phyloP scores from a whole-genome alignment of 2,113 vertebrate genomes.

The Cyprinodon brontotheroides region DNA sequence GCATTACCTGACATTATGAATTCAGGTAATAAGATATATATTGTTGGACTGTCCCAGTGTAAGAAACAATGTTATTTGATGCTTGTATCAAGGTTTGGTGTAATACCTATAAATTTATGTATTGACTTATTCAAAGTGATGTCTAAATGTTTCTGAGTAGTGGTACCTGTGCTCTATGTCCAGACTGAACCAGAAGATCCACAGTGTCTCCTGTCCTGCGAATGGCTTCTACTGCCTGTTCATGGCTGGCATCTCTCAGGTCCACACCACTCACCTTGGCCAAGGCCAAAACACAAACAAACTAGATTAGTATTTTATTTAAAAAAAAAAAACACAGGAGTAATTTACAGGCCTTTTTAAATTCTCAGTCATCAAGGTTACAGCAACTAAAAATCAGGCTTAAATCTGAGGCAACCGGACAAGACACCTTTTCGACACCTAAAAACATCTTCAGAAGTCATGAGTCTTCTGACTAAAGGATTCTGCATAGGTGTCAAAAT shows the following conservation, averaged over 20 bases:
- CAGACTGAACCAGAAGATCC: conserved; percentile 91
- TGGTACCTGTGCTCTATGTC: conserved; percentile 87
- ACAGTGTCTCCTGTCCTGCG: conserved; percentile 91
- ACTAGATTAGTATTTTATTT: too few species aligned
- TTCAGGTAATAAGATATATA: conserved; percentile 17
- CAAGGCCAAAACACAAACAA: neutral
- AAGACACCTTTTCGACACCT: too few species aligned
- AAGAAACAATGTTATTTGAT: neutral
- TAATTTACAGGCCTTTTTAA: too few species aligned
- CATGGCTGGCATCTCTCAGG: conserved; percentile 93
- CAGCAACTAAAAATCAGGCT: too few species aligned
- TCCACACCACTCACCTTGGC: conserved; percentile 92
- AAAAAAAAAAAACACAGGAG: too few species aligned
- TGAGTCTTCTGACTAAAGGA: too few species aligned
- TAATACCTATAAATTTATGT: neutral
- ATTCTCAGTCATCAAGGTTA: too few species aligned
- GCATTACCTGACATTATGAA: conserved; percentile 20
- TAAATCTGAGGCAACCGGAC: too few species aligned
- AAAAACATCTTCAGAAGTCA: too few species aligned
- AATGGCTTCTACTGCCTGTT: conserved; percentile 96
- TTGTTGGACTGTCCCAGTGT: neutral
- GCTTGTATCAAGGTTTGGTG: conserved; percentile 12
- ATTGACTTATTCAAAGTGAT: neutral
- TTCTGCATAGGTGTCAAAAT: too few species aligned
- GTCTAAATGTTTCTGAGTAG: conserved; percentile 3